Percentiles rank a stretch among this genome's conserved stretches.
Conservation (phyloP, 1,140 invertebrate genomes). For the Dreissena polymorpha region DNA sequence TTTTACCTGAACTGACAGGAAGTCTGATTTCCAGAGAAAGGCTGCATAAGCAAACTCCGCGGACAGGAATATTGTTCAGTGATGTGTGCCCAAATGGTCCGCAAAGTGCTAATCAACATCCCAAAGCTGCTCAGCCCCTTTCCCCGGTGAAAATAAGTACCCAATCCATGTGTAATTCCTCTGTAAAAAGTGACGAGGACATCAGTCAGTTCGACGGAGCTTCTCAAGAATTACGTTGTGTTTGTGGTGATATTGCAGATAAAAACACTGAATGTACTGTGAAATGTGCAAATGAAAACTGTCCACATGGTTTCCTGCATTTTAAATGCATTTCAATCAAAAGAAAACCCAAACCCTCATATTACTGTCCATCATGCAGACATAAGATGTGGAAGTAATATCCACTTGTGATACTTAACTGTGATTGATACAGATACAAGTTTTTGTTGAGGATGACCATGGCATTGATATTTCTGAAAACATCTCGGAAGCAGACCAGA, state of each 20-base stretch:
- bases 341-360: neutral
- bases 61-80: neutral
- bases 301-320: neutral
- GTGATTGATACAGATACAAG: too few species aligned
- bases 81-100: conserved; percentile 22
- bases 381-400: too few species aligned
- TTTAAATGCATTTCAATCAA: neutral
- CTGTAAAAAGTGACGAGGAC: too few species aligned
- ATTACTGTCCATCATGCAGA: conserved; percentile 6
- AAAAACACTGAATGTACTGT: neutral
- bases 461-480: too few species aligned
- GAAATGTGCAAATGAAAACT: conserved; percentile 16
- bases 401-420: too few species aligned
- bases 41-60: too few species aligned
- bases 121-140: neutral
- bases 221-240: neutral
- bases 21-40: too few species aligned
- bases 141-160: neutral
- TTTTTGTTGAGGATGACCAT: too few species aligned
- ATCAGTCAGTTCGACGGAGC: neutral
- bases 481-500: too few species aligned
- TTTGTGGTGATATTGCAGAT: neutral
- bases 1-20: too few species aligned
- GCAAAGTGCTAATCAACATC: conserved; percentile 9
- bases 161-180: neutral